Percentiles rank a stretch among this genome's conserved stretches.
Conservation (phyloP, 1,140 invertebrate species). For the Sinella curviseta region DNA sequence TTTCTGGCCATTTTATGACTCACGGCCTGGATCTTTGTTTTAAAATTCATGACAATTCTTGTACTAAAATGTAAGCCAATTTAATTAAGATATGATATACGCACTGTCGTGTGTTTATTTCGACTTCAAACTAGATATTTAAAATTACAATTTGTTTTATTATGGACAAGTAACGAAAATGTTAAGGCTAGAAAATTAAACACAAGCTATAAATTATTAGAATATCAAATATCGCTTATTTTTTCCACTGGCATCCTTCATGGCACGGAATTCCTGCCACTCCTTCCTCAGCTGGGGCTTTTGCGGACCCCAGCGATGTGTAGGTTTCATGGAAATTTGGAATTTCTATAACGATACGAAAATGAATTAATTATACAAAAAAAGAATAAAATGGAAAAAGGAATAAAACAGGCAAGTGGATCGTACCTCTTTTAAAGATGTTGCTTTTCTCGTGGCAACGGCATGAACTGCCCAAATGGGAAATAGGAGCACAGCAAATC, state of each 20-base stretch:
- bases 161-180: too few species aligned
- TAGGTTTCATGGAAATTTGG: neutral
- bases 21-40: too few species aligned
- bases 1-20: too few species aligned
- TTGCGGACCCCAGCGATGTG: neutral
- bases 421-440: neutral
- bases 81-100: too few species aligned
- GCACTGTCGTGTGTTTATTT: too few species aligned
- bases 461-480: neutral
- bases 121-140: too few species aligned
- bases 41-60: too few species aligned
- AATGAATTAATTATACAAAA: neutral
- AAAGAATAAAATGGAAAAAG: neutral
- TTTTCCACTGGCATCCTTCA: neutral
- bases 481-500: neutral
- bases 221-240: too few species aligned
- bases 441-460: neutral
- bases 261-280: neutral
- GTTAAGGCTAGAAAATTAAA: too few species aligned
- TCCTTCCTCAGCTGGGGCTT: neutral
- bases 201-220: too few species aligned
- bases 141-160: too few species aligned
- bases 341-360: neutral
- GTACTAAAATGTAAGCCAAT: too few species aligned
- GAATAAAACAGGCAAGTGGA: neutral